Conservation (phyloP, 1,140 invertebrate genomes). For the Apolygus lucorum region DNA sequence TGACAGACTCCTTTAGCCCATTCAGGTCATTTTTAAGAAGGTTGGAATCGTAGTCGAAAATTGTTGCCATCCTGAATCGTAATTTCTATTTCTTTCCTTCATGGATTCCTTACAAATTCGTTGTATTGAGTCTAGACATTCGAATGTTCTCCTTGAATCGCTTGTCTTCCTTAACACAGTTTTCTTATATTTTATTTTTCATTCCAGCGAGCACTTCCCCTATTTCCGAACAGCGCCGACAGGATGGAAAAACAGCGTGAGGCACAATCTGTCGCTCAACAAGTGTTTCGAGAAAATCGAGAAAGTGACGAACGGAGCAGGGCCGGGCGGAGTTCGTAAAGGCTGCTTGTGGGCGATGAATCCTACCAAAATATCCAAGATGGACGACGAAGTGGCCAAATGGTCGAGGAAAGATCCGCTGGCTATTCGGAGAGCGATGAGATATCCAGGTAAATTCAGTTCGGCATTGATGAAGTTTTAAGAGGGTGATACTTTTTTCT, state of each 20-base stretch:
- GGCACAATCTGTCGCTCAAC: slow-evolving; percentile 91
- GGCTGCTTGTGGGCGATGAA: slow-evolving; percentile 95
- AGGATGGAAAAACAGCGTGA: slow-evolving; percentile 88
- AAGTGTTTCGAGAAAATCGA: slow-evolving; percentile 98
- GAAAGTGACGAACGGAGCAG: slow-evolving; percentile 68
- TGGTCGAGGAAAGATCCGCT: slow-evolving; percentile 89
- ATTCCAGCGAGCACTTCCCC: slow-evolving; percentile 87
- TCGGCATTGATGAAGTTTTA: no score
- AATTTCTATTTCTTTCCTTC: no score
- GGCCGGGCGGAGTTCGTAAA: slow-evolving; percentile 70
- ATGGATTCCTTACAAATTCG: no score
- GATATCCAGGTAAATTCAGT: slow-evolving; percentile 68
- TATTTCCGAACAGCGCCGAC: slow-evolving; percentile 49
- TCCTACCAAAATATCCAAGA: slow-evolving; percentile 85
- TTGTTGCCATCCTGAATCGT: no score
- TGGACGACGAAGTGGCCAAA: slow-evolving; percentile 95
- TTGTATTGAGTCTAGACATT: no score
- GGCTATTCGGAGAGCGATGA: slow-evolving; percentile 79
- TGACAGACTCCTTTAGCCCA: no score
- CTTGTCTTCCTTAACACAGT: no score
- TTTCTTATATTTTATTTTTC: no score
- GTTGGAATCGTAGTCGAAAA: no score
- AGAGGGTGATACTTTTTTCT: no score
- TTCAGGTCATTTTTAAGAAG: no score
- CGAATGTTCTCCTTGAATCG: no score